Conservation (phyloP, 2,113 vertebrate genomes). For the Ciconia maguari region DNA sequence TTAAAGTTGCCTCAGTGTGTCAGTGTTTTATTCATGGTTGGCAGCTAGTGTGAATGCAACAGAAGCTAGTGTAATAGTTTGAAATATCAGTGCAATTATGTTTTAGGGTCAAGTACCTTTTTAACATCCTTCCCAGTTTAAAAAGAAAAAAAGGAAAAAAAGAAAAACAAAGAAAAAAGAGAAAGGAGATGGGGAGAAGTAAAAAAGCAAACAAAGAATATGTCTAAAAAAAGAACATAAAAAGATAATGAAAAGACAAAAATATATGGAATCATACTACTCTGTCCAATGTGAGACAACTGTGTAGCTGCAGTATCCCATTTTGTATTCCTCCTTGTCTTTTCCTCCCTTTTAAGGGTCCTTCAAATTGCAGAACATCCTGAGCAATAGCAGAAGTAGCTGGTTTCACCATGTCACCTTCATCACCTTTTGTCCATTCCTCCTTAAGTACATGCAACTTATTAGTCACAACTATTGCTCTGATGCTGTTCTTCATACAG, state of each 20-base stretch:
- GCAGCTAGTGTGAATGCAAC: not conserved
- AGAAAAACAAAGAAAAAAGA: too few relatives aligned
- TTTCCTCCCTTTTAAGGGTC: not conserved
- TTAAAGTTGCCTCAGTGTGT: not conserved
- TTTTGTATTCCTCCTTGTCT: not conserved
- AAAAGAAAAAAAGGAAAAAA: too few relatives aligned
- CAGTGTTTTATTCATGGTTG: slow-evolving; percentile 8
- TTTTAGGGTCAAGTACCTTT: slow-evolving; percentile 20
- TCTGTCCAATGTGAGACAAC: not conserved
- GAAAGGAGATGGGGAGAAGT: not conserved
- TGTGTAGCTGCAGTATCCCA: not conserved
- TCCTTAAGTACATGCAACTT: not conserved
- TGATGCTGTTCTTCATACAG: not conserved
- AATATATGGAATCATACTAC: not conserved
- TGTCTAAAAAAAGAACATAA: not conserved
- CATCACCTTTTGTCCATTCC: not conserved
- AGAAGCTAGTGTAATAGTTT: not conserved
- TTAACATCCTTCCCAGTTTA: not conserved
- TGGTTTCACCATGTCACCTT: not conserved
- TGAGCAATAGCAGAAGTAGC: not conserved
- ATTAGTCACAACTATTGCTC: not conserved
- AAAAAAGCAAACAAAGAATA: not conserved
- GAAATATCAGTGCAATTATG: slow-evolving; percentile 7
- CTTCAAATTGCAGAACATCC: not conserved
- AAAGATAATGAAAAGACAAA: not conserved